A percentile compares a stretch with the other conserved stretches of the same genome.
Evolutionary conservation across 2,888 invertebrate species (phyloP).

Genomic region (Syrphus vitripennis): DNA sequence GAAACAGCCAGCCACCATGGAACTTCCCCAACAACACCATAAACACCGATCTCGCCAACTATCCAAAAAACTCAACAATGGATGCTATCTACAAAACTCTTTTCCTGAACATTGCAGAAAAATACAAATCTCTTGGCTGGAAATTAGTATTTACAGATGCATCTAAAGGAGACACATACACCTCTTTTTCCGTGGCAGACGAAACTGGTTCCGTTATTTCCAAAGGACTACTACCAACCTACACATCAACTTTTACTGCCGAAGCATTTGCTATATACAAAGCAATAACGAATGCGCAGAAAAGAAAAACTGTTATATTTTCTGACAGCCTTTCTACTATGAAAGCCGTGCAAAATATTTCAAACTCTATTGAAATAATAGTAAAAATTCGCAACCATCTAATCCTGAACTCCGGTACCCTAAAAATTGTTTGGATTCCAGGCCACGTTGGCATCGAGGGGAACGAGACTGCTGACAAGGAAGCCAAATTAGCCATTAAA

Average conservation of each 20-base stretch:
- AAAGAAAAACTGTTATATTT: background rate
- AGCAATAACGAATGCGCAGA: background rate
- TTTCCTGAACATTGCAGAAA: background rate
- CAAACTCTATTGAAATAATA: too few species aligned
- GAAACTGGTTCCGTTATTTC: background rate
- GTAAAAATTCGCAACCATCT: too few species aligned
- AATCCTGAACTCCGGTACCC: too few species aligned
- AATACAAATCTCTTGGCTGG: background rate
- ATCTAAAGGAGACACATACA: background rate
- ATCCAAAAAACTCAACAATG: conserved; percentile 12
- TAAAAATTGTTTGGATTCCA: too few species aligned
- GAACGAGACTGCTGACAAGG: too few species aligned
- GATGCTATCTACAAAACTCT: background rate
- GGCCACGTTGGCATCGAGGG: too few species aligned
- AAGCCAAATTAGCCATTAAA: too few species aligned
- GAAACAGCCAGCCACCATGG: background rate
- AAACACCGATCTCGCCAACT: conserved; percentile 1
- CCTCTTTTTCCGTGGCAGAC: background rate
- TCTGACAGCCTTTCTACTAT: conserved; percentile 7
- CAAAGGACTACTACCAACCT: too few species aligned
- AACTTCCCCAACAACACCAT: background rate
- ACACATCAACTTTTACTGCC: too few species aligned
- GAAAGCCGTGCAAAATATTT: background rate
- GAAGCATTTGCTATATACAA: conserved; percentile 1
- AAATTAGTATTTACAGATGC: background rate